These are phyloP conservation scores for Diadema setosum DNA, from an alignment of 35 echinoderm and acorn worm species.

Conservation along the genomic window DNA sequence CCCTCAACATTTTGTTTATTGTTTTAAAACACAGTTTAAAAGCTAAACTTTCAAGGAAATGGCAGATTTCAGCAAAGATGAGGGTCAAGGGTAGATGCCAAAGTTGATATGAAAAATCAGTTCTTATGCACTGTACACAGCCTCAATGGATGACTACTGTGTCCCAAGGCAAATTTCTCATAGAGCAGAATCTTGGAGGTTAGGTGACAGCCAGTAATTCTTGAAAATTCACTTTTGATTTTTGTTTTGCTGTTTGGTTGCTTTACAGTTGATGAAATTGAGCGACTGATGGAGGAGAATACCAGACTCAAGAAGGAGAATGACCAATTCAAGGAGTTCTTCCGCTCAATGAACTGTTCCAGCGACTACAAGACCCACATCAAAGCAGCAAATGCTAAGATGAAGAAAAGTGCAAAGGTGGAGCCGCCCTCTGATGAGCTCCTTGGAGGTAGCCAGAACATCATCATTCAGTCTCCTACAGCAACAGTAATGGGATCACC, in stretches of 20 bases:
- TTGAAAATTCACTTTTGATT: neutral
- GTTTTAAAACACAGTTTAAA: no score
- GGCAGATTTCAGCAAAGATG: no score
- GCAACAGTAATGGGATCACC: neutral
- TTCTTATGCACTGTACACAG: no score
- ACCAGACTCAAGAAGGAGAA: slow-evolving; percentile 82
- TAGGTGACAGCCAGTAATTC: no score
- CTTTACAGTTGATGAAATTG: slow-evolving; percentile 71
- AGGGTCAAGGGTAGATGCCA: no score
- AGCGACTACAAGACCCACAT: neutral
- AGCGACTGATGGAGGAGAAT: slow-evolving; percentile 65
- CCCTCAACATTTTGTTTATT: no score
- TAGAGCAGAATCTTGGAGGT: neutral
- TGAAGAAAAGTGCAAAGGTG: neutral
- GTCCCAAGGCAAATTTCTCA: neutral
- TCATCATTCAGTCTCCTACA: neutral
- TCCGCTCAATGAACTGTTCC: slow-evolving; percentile 62
- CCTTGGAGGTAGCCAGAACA: neutral
- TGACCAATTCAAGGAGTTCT: slow-evolving; percentile 54
- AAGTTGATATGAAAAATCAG: no score
- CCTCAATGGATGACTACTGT: neutral
- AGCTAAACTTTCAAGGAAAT: no score
- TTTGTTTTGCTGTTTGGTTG: slow-evolving; percentile 9
- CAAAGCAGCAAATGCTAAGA: neutral
- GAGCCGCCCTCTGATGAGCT: neutral